Evolutionary conservation across 2,797 vertebrate genomes (phyloP).

Genomic region (Tapera naevia): DNA sequence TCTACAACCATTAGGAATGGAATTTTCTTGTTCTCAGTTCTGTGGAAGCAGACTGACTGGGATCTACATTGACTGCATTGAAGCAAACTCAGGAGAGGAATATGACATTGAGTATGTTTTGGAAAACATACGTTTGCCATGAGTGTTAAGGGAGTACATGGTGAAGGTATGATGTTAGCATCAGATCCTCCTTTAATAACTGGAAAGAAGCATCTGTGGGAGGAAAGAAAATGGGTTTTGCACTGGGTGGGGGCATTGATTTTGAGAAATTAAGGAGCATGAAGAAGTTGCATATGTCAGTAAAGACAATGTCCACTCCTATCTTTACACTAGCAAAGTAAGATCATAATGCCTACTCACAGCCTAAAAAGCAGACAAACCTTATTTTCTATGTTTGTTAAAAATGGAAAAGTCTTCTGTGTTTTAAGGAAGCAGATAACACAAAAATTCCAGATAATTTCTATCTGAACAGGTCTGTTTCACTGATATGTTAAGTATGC

Average conservation of each 20-base stretch:
- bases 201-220: background rate
- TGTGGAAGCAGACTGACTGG: background rate
- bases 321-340: background rate
- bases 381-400: background rate
- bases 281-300: background rate
- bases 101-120: background rate
- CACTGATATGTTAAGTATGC: background rate
- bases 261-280: background rate
- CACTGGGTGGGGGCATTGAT: background rate
- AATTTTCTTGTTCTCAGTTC: background rate
- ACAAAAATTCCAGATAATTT: background rate
- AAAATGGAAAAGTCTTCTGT: background rate
- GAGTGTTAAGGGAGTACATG: background rate
- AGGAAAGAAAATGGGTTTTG: background rate
- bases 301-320: background rate
- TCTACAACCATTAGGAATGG: background rate
- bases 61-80: background rate
- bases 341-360: background rate
- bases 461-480: background rate
- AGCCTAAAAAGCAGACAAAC: background rate
- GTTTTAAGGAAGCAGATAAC: background rate
- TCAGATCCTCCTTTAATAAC: background rate
- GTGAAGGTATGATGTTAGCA: background rate
- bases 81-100: background rate
- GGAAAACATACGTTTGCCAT: background rate